Evolutionary conservation across 2,797 vertebrate species (phyloP).

Genomic region (Fringilla coelebs): DNA sequence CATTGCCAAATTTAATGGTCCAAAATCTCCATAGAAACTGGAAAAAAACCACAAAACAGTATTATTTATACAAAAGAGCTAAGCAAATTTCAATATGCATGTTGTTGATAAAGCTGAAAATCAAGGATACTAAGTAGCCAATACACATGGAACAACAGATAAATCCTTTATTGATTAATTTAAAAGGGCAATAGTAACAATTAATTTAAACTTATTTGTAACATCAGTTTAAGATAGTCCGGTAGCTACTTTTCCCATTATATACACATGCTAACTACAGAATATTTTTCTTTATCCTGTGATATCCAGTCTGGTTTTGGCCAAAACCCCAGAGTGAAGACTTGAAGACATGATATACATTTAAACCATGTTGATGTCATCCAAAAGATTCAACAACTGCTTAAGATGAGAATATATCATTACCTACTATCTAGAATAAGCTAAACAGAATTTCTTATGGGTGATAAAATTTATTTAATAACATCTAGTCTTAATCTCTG

Average conservation of each 20-base stretch:
- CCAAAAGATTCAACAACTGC: neutral
- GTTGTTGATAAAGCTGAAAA: neutral
- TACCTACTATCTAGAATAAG: neutral
- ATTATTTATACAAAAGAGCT: neutral
- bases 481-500: neutral
- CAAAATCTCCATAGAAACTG: constrained; percentile 96
- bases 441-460: neutral
- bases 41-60: neutral
- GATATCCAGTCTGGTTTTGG: neutral
- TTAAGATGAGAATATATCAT: neutral
- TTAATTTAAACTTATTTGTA: neutral
- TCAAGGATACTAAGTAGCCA: neutral
- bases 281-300: neutral
- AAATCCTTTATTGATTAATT: neutral
- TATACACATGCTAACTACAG: neutral
- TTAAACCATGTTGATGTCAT: neutral
- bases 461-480: neutral
- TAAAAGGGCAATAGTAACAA: neutral
- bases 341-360: neutral
- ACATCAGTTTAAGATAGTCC: neutral
- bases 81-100: neutral
- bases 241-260: neutral
- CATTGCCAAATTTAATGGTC: constrained; percentile 91
- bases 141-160: neutral
- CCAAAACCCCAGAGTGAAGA: neutral